These are phyloP conservation scores for Falco naumanni DNA, from an alignment of 2,797 vertebrate genomes.

Conservation along the genomic window DNA sequence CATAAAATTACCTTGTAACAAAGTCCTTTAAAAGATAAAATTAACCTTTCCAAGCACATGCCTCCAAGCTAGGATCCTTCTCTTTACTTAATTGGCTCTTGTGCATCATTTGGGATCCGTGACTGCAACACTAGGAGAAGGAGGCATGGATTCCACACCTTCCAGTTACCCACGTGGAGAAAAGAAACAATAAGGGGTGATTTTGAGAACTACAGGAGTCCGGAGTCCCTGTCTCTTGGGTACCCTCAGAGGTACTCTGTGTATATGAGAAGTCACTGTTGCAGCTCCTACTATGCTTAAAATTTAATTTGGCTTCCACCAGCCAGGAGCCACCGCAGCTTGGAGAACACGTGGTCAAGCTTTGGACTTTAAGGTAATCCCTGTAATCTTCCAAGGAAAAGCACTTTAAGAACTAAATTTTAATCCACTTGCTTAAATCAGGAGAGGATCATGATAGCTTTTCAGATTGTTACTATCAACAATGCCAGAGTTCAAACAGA, in stretches of 20 bases:
- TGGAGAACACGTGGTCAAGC: not conserved
- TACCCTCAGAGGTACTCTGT: not conserved
- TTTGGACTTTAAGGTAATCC: not conserved
- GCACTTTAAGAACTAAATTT: not conserved
- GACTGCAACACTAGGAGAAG: not conserved
- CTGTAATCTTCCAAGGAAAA: slow-evolving; percentile 31
- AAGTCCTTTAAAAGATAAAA: slow-evolving; percentile 64
- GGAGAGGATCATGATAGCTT: not conserved
- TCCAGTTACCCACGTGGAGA: not conserved
- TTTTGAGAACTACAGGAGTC: not conserved
- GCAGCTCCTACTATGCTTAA: not conserved
- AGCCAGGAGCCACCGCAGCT: slow-evolving; percentile 1
- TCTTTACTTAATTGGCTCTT: not conserved
- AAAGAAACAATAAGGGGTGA: not conserved
- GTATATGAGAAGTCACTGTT: not conserved
- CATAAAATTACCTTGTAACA: slow-evolving; percentile 45
- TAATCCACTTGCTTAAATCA: slow-evolving; percentile 31
- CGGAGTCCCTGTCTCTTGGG: not conserved
- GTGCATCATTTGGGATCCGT: not conserved
- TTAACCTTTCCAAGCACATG: slow-evolving; percentile 45
- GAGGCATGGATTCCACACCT: not conserved
- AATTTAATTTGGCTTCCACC: not conserved
- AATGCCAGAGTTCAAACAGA: not conserved
- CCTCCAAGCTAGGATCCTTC: not conserved
- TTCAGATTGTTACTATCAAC: not conserved